Evolutionary conservation across 2,888 invertebrate genomes (phyloP).

Genomic region (Melipona bicolor): DNA sequence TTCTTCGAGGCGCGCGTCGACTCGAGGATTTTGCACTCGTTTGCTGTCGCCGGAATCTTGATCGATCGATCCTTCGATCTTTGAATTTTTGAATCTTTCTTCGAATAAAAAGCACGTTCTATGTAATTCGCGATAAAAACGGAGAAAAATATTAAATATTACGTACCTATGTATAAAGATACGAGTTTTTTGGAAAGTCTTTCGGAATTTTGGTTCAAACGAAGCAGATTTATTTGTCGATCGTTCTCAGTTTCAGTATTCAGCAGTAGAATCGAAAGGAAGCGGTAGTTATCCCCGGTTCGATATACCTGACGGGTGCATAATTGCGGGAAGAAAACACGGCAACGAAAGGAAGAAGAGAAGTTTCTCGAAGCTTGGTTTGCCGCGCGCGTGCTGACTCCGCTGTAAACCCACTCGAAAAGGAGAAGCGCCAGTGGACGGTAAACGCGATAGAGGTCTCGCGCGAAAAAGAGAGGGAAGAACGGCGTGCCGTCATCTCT

Average conservation of each 20-base stretch:
- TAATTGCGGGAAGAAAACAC: not conserved
- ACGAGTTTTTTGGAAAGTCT: too few relatives aligned
- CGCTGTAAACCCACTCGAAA: conserved; percentile 24
- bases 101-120: not conserved
- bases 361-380: conserved; percentile 42
- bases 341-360: conserved; percentile 7
- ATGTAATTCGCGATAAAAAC: not conserved
- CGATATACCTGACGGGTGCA: not conserved
- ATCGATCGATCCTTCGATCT: not conserved
- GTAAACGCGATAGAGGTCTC: not conserved
- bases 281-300: not conserved
- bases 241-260: not conserved
- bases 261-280: not conserved
- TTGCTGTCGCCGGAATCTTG: not conserved
- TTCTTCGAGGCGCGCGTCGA: not conserved
- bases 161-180: too few relatives aligned
- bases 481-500: conserved; percentile 15
- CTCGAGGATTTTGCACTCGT: not conserved
- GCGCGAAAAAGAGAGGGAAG: not conserved
- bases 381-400: conserved; percentile 8
- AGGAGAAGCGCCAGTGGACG: conserved; percentile 8
- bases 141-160: too few relatives aligned
- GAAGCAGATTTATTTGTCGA: not conserved
- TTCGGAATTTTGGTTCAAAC: not conserved
- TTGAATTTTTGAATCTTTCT: not conserved